phyloP scores from a whole-genome alignment of 2,797 vertebrate genomes.

The Pempheris klunzingeri region DNA sequence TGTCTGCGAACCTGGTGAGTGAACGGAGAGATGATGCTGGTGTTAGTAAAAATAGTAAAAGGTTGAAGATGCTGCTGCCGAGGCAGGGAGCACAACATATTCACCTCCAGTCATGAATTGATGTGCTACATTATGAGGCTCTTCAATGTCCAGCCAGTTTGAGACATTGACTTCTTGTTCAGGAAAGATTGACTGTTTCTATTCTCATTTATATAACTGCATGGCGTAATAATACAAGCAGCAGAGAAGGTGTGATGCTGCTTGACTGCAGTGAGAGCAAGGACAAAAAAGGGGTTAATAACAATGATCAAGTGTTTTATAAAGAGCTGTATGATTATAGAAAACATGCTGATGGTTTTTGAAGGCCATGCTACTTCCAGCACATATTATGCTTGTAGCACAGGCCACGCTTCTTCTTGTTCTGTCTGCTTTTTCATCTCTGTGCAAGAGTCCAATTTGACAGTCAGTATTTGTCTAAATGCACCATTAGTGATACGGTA shows the following conservation, averaged over 20 bases:
- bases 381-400: neutral
- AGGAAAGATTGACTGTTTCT: neutral
- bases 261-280: neutral
- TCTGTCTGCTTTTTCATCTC: neutral
- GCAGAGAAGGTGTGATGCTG: neutral
- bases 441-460: neutral
- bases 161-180: neutral
- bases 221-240: neutral
- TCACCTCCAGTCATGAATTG: neutral
- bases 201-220: neutral
- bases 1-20: constrained; percentile 91
- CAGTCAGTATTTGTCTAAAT: neutral
- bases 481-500: neutral
- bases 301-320: neutral
- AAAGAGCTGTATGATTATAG: neutral
- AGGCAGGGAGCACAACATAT: neutral
- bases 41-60: neutral
- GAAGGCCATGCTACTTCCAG: neutral
- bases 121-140: neutral
- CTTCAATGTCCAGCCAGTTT: neutral
- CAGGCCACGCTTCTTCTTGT: neutral
- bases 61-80: neutral
- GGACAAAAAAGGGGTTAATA: neutral
- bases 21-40: neutral
- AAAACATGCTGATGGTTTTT: neutral